phyloP scores from a whole-genome alignment of 2,797 vertebrate species.

The Discoglossus pictus region DNA sequence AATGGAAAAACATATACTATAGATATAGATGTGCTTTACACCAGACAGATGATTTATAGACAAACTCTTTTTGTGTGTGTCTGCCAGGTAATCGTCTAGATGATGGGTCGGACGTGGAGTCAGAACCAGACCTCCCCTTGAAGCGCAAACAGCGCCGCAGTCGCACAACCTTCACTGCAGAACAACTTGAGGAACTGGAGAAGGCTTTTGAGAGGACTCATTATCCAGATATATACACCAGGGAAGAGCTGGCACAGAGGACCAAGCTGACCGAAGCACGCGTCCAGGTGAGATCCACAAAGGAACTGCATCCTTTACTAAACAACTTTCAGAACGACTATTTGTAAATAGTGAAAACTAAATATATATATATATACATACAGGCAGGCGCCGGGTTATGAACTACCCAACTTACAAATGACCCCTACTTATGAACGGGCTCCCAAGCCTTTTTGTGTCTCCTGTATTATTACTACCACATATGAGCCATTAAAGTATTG shows the following conservation, averaged over 20 bases:
- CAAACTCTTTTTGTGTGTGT: not conserved
- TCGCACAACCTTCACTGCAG: conserved; percentile 95
- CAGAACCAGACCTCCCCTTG: conserved; percentile 92
- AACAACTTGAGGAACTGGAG: conserved; percentile 98
- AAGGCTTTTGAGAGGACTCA: conserved; percentile 97
- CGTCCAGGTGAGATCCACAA: conserved; percentile 82
- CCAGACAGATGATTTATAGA: not conserved
- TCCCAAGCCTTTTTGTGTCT: too few species aligned
- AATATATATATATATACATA: too few species aligned
- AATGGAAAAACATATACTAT: too few species aligned
- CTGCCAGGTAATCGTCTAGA: conserved; percentile 86
- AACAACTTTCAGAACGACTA: conserved; percentile 6
- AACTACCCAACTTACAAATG: too few species aligned
- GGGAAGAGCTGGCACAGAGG: conserved; percentile 95
- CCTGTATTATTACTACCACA: too few species aligned
- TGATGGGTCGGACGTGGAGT: conserved; percentile 92
- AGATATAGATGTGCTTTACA: too few species aligned
- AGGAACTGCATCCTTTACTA: not conserved
- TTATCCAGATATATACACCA: conserved; percentile 97
- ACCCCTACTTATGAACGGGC: too few species aligned
- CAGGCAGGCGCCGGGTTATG: too few species aligned
- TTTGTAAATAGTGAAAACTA: conserved; percentile 7
- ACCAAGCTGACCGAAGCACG: conserved; percentile 96
- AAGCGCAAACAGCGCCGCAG: conserved; percentile 98
- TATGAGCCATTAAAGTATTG: too few species aligned